phyloP scores from a whole-genome alignment of 2,888 invertebrate species.

The Synergus japonicus region DNA sequence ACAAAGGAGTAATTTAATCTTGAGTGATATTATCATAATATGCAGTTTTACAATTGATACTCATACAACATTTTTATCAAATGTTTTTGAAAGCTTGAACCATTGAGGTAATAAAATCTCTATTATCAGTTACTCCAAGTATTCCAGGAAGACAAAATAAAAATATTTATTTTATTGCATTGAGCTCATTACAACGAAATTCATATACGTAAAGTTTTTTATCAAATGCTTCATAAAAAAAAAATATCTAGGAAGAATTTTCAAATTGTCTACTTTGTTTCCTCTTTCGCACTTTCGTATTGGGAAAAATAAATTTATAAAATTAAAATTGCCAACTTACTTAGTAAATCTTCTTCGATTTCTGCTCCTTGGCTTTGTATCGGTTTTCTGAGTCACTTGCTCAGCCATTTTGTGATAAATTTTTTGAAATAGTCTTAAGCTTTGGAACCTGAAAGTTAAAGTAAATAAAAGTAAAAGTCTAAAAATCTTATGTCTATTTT shows the following conservation, averaged over 20 bases:
- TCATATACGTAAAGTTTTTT: background rate
- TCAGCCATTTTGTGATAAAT: background rate
- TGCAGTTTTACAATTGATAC: background rate
- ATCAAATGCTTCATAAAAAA: background rate
- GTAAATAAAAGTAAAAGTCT: background rate
- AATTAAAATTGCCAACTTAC: constrained; percentile 12
- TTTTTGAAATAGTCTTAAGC: background rate
- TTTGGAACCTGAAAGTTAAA: background rate
- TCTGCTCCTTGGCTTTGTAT: background rate
- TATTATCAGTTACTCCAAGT: background rate
- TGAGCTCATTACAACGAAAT: background rate
- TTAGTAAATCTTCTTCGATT: background rate
- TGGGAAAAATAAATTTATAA: background rate
- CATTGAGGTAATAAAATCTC: background rate
- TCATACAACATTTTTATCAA: background rate
- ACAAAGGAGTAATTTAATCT: background rate
- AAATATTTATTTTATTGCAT: background rate
- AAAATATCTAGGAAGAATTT: background rate
- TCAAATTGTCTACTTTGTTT: background rate
- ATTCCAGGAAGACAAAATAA: background rate
- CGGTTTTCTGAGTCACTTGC: background rate
- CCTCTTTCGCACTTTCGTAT: background rate
- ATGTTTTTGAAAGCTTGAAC: background rate
- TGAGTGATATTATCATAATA: background rate
- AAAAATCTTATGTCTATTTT: background rate